phyloP scores from a whole-genome alignment of 2,113 vertebrate genomes.

The Rhinolophus sinicus region DNA sequence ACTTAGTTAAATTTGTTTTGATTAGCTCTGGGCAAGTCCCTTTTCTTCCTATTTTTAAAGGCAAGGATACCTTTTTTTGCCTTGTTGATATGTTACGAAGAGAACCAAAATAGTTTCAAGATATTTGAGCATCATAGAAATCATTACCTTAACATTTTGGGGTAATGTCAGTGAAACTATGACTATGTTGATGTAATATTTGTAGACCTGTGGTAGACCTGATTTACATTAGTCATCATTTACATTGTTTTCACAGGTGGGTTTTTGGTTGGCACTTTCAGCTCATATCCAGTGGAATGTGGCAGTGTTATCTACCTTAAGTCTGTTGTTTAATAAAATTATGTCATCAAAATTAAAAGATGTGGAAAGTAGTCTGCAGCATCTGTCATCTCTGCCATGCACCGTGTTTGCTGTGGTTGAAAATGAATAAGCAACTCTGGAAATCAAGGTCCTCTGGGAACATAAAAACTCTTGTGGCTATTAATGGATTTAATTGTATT shows the following conservation, averaged over 20 bases:
- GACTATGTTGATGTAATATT: background rate
- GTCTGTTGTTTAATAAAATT: background rate
- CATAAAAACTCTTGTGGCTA: slow-evolving; percentile 68
- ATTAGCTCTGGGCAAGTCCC: background rate
- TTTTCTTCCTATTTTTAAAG: background rate
- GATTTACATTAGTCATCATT: background rate
- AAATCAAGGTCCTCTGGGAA: slow-evolving; percentile 66
- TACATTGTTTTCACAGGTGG: background rate
- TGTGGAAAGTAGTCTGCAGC: background rate
- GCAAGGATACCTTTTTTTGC: background rate
- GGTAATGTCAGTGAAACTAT: background rate
- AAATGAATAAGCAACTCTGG: slow-evolving; percentile 63
- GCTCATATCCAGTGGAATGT: background rate
- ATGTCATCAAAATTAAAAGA: slow-evolving; percentile 34
- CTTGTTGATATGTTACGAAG: slow-evolving; percentile 13
- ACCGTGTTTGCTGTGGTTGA: slow-evolving; percentile 13
- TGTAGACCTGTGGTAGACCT: background rate
- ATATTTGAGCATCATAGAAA: background rate
- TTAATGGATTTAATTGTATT: slow-evolving; percentile 80
- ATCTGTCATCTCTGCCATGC: background rate
- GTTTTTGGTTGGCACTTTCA: slow-evolving; percentile 1
- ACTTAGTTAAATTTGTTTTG: background rate
- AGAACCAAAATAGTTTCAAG: background rate
- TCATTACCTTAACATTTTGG: background rate
- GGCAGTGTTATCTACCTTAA: background rate